These are phyloP conservation scores for Tauraco hartlaubi DNA, from an alignment of 2,797 vertebrate genomes.

Conservation along the genomic window DNA sequence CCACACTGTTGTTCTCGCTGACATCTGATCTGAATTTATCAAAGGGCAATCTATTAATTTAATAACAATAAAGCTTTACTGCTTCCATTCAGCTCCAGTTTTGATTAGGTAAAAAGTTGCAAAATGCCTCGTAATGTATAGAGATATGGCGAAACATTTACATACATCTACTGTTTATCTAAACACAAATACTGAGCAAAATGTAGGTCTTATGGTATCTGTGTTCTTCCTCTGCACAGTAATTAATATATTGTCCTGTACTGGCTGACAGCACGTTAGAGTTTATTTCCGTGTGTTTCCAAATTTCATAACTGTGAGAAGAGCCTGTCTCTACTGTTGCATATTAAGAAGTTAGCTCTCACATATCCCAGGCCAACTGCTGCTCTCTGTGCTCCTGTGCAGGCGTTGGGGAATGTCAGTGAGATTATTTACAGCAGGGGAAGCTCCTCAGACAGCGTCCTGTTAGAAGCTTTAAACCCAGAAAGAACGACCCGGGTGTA, in stretches of 20 bases:
- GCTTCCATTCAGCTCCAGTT: not conserved
- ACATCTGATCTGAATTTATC: not conserved
- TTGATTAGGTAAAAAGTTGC: not conserved
- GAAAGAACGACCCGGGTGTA: not conserved
- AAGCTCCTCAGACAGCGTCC: not conserved
- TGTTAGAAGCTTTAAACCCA: not conserved
- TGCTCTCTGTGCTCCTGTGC: not conserved
- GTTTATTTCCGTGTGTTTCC: not conserved
- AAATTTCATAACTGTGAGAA: not conserved
- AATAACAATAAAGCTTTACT: not conserved
- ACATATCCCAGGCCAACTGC: not conserved
- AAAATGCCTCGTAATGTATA: not conserved
- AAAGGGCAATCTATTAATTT: not conserved
- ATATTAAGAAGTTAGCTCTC: not conserved
- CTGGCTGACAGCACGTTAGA: not conserved
- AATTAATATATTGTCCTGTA: not conserved
- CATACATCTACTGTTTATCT: not conserved
- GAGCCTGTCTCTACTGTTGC: not conserved
- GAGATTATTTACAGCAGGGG: not conserved
- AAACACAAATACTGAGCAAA: not conserved
- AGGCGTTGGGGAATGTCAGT: not conserved
- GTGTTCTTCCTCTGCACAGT: not conserved
- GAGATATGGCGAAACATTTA: not conserved
- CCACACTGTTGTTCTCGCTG: not conserved
- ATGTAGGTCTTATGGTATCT: fast-evolving